phyloP scores from a whole-genome alignment of 2,888 invertebrate genomes.

The Zootermopsis nevadensis region DNA sequence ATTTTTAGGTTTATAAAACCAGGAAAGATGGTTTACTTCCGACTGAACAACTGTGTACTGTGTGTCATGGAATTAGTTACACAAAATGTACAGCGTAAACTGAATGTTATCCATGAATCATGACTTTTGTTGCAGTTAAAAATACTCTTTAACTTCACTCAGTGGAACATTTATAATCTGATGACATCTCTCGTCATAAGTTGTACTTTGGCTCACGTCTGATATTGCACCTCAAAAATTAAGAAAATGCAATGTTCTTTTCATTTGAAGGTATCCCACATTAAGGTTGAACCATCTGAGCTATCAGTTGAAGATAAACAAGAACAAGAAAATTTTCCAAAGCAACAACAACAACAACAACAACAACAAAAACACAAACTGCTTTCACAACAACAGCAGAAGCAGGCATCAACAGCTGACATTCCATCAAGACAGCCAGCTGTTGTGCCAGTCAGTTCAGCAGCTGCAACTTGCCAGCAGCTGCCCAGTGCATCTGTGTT shows the following conservation, averaged over 20 bases:
- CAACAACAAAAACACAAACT: neutral
- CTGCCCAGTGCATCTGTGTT: neutral
- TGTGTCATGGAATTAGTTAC: too few relatives aligned
- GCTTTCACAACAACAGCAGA: neutral
- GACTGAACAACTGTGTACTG: too few relatives aligned
- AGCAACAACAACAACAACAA: neutral
- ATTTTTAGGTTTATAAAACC: too few relatives aligned
- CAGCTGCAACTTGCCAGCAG: neutral
- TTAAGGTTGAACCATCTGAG: constrained; percentile 63
- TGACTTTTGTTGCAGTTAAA: too few relatives aligned
- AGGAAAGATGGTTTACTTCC: too few relatives aligned
- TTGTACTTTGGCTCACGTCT: too few relatives aligned
- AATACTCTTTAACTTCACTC: too few relatives aligned
- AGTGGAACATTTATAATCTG: too few relatives aligned
- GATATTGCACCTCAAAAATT: neutral
- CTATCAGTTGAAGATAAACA: constrained; percentile 38
- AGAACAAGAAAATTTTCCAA: neutral
- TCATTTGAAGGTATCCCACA: constrained; percentile 64
- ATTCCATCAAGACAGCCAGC: neutral
- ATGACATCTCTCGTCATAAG: too few relatives aligned
- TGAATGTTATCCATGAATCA: too few relatives aligned
- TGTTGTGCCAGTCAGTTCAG: neutral
- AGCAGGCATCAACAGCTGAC: neutral
- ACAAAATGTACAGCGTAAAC: too few relatives aligned
- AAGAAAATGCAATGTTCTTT: neutral